Conservation (phyloP, 2,888 invertebrate species). For the Hyposoter didymator region DNA sequence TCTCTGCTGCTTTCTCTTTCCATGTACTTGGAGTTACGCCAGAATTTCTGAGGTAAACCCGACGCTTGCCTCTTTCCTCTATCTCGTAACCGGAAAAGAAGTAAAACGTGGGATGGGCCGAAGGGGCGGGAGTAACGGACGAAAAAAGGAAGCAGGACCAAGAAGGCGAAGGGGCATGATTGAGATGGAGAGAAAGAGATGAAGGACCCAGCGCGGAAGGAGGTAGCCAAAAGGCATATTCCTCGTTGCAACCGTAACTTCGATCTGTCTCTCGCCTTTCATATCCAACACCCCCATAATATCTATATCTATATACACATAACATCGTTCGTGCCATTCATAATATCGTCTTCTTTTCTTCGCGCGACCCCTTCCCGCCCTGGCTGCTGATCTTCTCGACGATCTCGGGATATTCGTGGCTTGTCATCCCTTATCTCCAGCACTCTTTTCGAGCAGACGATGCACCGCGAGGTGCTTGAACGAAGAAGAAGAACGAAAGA, state of each 20-base stretch:
- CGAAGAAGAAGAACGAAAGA: neutral
- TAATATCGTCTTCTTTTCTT: conserved; percentile 59
- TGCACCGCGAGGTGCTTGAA: neutral
- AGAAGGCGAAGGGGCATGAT: conserved; percentile 13
- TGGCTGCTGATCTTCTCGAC: conserved; percentile 34
- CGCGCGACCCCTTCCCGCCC: neutral
- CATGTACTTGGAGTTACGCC: conserved; percentile 57
- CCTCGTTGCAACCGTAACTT: conserved; percentile 59
- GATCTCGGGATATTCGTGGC: conserved; percentile 47
- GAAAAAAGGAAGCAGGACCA: neutral
- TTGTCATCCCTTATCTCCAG: conserved; percentile 3
- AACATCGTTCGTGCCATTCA: conserved; percentile 60
- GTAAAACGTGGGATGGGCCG: neutral
- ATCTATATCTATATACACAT: conserved; percentile 8
- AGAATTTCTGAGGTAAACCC: conserved; percentile 59
- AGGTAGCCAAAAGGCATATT: conserved; percentile 53
- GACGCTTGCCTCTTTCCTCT: conserved; percentile 27
- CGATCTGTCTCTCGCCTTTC: conserved; percentile 61
- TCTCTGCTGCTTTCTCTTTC: conserved; percentile 9
- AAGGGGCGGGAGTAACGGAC: neutral
- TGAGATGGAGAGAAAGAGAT: conserved; percentile 1
- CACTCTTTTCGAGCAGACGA: conserved; percentile 9
- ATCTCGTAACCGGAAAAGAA: neutral
- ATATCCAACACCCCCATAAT: conserved; percentile 38
- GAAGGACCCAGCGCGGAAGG: neutral